Base-by-base conservation (phyloP, 2,113 vertebrate genomes). In the Ahaetulla prasina region DNA sequence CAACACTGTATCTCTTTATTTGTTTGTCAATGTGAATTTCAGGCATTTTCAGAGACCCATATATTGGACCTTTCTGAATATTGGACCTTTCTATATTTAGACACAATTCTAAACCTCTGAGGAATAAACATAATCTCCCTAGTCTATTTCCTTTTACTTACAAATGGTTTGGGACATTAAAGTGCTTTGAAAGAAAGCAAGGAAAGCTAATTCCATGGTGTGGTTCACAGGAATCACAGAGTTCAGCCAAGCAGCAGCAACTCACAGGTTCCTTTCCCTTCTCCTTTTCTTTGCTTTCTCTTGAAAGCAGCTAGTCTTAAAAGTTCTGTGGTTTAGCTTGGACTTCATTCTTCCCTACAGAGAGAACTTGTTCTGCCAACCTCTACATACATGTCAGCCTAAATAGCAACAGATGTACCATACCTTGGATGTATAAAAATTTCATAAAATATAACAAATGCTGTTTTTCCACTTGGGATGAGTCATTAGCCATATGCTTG, bases 301-400 rank as follows among this genome's bases (percentile, higher is more conserved):
- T 96, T 97, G 96, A 96, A 96, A 90, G 68, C 54, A 87, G 55
- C 45, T 60, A 84, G n/a, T 43, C 96, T 96, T 97, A 96, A 97
- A 97, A 97, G 95, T 96, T 97, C 97, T 97, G 97, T 95, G 98
- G 97, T 98, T 98, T 98, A 97, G 97, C 97, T 97, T 98, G 97
- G 97, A 98, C 97, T 97, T 97, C 96, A 90, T 97, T 98, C 97
- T 96, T 98, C 97, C 97, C 97, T 97, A 95, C 96, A 97, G 97
- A 98, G 97, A 96, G 97, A 96, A 96, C 96, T 96, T 95, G 96
- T 97, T 96, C 97, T 98, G 97, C 97, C 98, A 98, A 97, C 97
- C 97, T 97, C 98, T 96, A 98, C 97, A 97, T 98, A 98, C 97
- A 97, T 98, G 98, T 98, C 97, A 96, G 97, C 96, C 95, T 98